phyloP scores from a whole-genome alignment of 2,797 vertebrate species.

The Chelmon rostratus region DNA sequence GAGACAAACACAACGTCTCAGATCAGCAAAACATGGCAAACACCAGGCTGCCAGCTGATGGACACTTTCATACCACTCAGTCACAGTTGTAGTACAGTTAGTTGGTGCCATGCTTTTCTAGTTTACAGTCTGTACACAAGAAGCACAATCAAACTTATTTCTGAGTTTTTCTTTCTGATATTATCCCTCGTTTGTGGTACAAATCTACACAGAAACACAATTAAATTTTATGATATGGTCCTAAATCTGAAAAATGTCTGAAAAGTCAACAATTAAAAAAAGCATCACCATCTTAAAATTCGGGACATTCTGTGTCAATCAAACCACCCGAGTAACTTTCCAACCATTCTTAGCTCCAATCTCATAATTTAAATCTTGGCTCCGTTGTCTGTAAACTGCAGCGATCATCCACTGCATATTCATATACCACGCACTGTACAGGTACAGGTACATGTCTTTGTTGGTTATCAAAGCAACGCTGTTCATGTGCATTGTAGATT shows the following conservation, averaged over 20 bases:
- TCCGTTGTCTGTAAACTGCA: background rate
- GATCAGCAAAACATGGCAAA: background rate
- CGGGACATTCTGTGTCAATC: background rate
- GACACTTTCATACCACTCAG: background rate
- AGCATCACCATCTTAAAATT: background rate
- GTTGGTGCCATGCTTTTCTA: background rate
- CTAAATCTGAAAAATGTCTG: background rate
- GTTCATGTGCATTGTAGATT: too few relatives aligned
- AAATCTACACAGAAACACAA: background rate
- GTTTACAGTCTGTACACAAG: background rate
- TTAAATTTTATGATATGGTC: background rate
- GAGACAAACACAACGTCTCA: background rate
- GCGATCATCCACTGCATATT: background rate
- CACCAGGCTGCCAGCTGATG: background rate
- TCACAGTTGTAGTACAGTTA: background rate
- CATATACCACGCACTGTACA: background rate
- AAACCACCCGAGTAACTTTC: background rate
- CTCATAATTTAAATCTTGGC: too few relatives aligned
- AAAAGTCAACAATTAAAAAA: background rate
- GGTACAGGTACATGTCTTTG: background rate
- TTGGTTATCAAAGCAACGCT: too few relatives aligned
- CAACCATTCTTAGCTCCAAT: background rate
- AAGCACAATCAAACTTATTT: background rate
- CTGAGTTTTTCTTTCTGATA: background rate
- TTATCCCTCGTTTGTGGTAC: background rate